Conservation (phyloP, 2,113 vertebrate genomes). For the Pampusana beccarii region DNA sequence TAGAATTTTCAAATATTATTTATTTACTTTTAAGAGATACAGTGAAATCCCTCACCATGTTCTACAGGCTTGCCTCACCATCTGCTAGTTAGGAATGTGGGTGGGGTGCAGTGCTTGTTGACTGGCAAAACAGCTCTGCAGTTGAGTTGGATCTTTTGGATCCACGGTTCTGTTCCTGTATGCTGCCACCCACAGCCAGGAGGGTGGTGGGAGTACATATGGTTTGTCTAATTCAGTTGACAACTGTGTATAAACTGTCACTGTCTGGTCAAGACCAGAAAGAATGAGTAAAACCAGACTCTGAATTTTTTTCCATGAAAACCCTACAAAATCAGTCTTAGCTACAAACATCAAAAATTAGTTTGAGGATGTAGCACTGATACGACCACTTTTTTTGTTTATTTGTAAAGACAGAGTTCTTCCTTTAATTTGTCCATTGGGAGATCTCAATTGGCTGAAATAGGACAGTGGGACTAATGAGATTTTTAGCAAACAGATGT, state of each 20-base stretch:
- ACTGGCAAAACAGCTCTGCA: constrained; percentile 6
- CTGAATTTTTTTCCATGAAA: not conserved
- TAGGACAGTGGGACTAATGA: not conserved
- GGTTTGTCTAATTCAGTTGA: constrained; percentile 23
- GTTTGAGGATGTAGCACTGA: not conserved
- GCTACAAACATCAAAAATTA: not conserved
- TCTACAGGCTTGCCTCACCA: constrained; percentile 12
- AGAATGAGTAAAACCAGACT: not conserved
- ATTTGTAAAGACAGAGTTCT: not conserved
- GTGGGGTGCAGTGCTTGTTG: not conserved
- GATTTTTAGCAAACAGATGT: not conserved
- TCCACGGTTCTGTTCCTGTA: not conserved
- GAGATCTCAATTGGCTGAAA: not conserved
- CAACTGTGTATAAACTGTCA: constrained; percentile 38
- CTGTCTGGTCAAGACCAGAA: constrained; percentile 36
- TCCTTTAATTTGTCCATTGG: not conserved
- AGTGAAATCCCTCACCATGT: constrained; percentile 2
- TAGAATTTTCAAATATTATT: not conserved
- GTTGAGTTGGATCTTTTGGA: not conserved
- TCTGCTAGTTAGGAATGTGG: constrained; percentile 3
- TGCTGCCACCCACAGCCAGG: not conserved
- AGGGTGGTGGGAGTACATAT: not conserved
- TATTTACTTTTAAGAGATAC: constrained; percentile 18
- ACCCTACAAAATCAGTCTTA: not conserved
- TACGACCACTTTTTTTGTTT: not conserved